Evolutionary conservation across 2,888 invertebrate genomes (phyloP).

Genomic region (Eupithecia centaureata): DNA sequence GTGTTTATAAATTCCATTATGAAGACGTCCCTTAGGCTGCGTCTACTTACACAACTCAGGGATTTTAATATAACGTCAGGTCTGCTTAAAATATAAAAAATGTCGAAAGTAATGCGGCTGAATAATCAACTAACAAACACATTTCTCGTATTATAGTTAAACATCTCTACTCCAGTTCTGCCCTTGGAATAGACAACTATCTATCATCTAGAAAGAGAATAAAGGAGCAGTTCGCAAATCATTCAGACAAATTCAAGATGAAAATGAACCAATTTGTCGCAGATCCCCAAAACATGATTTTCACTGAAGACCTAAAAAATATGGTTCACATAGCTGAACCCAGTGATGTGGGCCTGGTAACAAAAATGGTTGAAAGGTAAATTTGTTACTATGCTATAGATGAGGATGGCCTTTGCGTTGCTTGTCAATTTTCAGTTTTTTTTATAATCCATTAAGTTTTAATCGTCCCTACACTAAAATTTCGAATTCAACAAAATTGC

Average conservation of each 20-base stretch:
- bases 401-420: too few species aligned
- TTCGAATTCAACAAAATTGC: too few species aligned
- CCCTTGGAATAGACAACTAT: slow-evolving; percentile 87
- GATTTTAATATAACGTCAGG: slow-evolving; percentile 54
- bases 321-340: slow-evolving; percentile 89
- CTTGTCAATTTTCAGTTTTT: too few species aligned
- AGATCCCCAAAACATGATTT: slow-evolving; percentile 86
- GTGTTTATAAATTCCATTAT: slow-evolving; percentile 54
- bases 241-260: slow-evolving; percentile 86
- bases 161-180: slow-evolving; percentile 81
- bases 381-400: slow-evolving; percentile 1
- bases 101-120: slow-evolving; percentile 10
- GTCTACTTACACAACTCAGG: slow-evolving; percentile 51
- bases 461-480: too few species aligned
- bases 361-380: slow-evolving; percentile 89
- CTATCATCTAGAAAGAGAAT: slow-evolving; percentile 78
- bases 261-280: slow-evolving; percentile 88
- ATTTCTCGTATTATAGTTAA: slow-evolving; percentile 57
- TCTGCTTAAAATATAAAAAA: slow-evolving; percentile 28
- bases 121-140: neutral
- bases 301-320: slow-evolving; percentile 93
- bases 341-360: slow-evolving; percentile 85
- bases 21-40: slow-evolving; percentile 51
- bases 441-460: too few species aligned
- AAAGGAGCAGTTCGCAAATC: slow-evolving; percentile 85